Percentiles rank a stretch among this genome's conserved stretches.
These are phyloP conservation scores for Ips typographus DNA, from an alignment of 1,140 invertebrate species.

Conservation along the genomic window DNA sequence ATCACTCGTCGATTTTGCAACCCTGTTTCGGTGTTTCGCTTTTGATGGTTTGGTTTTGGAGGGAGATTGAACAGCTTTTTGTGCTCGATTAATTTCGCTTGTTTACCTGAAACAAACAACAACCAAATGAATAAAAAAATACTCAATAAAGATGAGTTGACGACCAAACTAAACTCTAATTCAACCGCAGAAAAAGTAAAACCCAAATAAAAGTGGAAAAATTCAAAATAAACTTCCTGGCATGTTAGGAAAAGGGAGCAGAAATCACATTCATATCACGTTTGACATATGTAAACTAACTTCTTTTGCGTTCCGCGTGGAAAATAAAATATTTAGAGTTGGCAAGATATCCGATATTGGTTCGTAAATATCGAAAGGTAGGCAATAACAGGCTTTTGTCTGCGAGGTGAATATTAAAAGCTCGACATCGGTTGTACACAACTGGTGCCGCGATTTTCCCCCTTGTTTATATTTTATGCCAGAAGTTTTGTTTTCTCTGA, in stretches of 20 bases:
- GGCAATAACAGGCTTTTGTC: conserved; percentile 41
- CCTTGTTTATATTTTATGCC: conserved; percentile 2
- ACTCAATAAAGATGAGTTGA: neutral
- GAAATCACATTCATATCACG: conserved; percentile 46
- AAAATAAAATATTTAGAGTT: conserved; percentile 47
- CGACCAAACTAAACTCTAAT: neutral
- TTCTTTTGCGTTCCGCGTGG: conserved; percentile 37
- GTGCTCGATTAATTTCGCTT: conserved; percentile 29
- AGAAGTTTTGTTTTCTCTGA: neutral
- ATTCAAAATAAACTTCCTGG: conserved; percentile 35
- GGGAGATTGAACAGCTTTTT: conserved; percentile 16
- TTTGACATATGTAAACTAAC: conserved; percentile 47
- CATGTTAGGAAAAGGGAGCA: conserved; percentile 23
- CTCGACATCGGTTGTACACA: conserved; percentile 22
- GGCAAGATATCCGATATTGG: conserved; percentile 45
- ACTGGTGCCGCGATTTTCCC: conserved; percentile 16
- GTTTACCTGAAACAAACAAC: conserved; percentile 30
- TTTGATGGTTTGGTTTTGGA: conserved; percentile 21
- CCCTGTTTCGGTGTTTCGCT: conserved; percentile 27
- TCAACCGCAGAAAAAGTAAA: conserved; percentile 15
- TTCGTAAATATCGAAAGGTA: conserved; percentile 45
- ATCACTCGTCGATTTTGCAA: conserved; percentile 27
- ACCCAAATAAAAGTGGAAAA: conserved; percentile 27
- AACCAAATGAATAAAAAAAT: conserved; percentile 12
- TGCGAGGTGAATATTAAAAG: conserved; percentile 41